Evolutionary conservation across 2,888 invertebrate species (phyloP).

Genomic region (Ctenicera cuprea): DNA sequence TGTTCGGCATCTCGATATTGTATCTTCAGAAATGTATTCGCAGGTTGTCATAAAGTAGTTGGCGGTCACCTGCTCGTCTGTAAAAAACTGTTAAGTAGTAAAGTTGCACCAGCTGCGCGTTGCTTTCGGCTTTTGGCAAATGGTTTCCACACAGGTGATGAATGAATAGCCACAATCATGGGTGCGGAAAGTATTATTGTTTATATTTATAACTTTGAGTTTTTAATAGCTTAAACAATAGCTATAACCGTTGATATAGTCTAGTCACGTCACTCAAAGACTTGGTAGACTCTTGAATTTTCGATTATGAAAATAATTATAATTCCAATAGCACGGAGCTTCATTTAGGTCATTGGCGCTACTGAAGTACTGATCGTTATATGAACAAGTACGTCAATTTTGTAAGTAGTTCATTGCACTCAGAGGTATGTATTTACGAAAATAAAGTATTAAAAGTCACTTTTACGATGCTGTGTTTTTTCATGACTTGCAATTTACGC

Average conservation of each 20-base stretch:
- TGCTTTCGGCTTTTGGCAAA: conserved; percentile 17
- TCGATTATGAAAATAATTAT: too few relatives aligned
- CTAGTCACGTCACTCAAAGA: not conserved
- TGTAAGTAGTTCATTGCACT: conserved; percentile 8
- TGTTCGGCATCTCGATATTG: conserved; percentile 10
- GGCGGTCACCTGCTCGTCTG: conserved; percentile 21
- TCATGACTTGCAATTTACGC: conserved; percentile 9
- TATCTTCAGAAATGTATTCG: not conserved
- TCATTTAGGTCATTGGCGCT: not conserved
- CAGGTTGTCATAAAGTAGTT: conserved; percentile 20
- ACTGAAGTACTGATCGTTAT: not conserved
- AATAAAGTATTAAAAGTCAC: conserved; percentile 6
- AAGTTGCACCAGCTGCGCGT: conserved; percentile 6
- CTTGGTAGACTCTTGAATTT: too few relatives aligned
- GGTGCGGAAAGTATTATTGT: not conserved
- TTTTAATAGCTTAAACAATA: not conserved
- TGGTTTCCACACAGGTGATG: conserved; percentile 2
- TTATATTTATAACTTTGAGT: not conserved
- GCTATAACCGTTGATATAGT: not conserved
- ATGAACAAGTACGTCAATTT: conserved; percentile 3
- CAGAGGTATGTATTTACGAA: conserved; percentile 10
- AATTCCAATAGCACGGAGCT: too few relatives aligned
- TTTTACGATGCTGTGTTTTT: not conserved
- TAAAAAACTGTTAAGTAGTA: conserved; percentile 3
- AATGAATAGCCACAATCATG: not conserved